Evolutionary conservation across 1,140 invertebrate genomes (phyloP).

Genomic region (Coelopa frigida): DNA sequence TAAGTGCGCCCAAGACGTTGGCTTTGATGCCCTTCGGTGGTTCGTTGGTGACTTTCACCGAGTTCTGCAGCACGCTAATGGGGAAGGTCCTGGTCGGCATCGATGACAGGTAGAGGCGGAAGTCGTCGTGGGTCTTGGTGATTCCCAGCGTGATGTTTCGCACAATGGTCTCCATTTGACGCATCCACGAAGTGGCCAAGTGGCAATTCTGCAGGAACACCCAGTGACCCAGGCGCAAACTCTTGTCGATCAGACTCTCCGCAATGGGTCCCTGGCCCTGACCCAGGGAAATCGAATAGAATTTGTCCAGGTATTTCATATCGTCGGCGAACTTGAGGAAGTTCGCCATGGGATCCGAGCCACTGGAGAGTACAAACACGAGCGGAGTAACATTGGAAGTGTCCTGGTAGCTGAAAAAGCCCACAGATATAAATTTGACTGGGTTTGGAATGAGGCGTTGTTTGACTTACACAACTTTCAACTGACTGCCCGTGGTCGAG

Average conservation of each 20-base stretch:
- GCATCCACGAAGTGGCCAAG: slow-evolving; percentile 86
- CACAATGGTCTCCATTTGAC: slow-evolving; percentile 62
- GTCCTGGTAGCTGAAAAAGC: slow-evolving; percentile 59
- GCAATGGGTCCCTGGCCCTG: slow-evolving; percentile 85
- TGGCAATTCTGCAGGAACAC: slow-evolving; percentile 88
- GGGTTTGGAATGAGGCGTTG: no score
- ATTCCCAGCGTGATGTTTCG: slow-evolving; percentile 59
- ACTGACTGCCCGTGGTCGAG: slow-evolving; percentile 51
- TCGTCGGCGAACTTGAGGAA: slow-evolving; percentile 75
- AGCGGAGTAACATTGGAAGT: slow-evolving; percentile 68
- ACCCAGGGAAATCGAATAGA: slow-evolving; percentile 79
- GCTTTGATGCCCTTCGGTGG: slow-evolving; percentile 79
- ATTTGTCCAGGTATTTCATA: slow-evolving; percentile 64
- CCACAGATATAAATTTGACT: background rate
- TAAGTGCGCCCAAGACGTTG: slow-evolving; percentile 72
- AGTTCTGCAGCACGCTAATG: slow-evolving; percentile 82
- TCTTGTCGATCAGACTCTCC: slow-evolving; percentile 69
- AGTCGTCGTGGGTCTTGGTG: slow-evolving; percentile 57
- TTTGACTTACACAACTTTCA: slow-evolving; percentile 65
- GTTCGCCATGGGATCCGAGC: slow-evolving; percentile 79
- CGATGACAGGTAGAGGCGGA: slow-evolving; percentile 80
- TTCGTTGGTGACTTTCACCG: slow-evolving; percentile 89
- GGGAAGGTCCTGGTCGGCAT: slow-evolving; percentile 82
- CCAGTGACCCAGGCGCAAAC: slow-evolving; percentile 67
- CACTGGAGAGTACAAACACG: slow-evolving; percentile 84